Evolutionary conservation across 2,797 vertebrate genomes (phyloP), one percentile per base, ranked within the genome.

Genomic region (Hydrocynus forskahlii): DNA sequence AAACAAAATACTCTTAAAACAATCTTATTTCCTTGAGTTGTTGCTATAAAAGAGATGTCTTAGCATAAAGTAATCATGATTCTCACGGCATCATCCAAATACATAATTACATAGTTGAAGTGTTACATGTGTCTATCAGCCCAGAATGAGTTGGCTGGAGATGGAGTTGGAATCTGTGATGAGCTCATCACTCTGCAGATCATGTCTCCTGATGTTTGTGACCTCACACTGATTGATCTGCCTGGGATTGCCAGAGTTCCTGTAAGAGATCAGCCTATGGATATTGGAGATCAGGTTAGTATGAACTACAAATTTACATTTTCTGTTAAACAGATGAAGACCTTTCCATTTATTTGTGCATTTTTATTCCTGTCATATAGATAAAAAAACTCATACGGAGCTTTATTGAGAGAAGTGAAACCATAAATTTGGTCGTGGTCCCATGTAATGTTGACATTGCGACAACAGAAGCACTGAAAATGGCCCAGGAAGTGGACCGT

Each of bases 401-500:
- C 0, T 92, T 87, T 23, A 95, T 95, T 81, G 0, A n/a, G 8
- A 92, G 64, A 81, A 86, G 90, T 74, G 91, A 96, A 84, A 96
- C 94, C 0, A 88, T 96, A 79, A 95, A 89, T 87, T 81, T 96
- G 87, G 93, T 95, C 2, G 95, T 96, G 45, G 93, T 96, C 17
- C 94, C 95, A 0, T 90, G 95, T 69, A 96, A 96, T 0, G 92
- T 94, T 90, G 95, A 96, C 86, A 95, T 96, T 1, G 93, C 94
- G 81, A 96, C 68, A 50, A 70, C 68, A 43, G 64, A 67, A 38
- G 64, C 64, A 5, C 38, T 67, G 2, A 67, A 45, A n/a, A 70
- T 70, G 68, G 68, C 95, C 81, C 95, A 93, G 23, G 35, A 21
- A 14, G 13, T 66, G 9, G 52, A 59, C 21, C 55, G 52, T 40